Base-by-base conservation (phyloP, 2,888 invertebrate species). In the Leptinotarsa peninsularis region DNA sequence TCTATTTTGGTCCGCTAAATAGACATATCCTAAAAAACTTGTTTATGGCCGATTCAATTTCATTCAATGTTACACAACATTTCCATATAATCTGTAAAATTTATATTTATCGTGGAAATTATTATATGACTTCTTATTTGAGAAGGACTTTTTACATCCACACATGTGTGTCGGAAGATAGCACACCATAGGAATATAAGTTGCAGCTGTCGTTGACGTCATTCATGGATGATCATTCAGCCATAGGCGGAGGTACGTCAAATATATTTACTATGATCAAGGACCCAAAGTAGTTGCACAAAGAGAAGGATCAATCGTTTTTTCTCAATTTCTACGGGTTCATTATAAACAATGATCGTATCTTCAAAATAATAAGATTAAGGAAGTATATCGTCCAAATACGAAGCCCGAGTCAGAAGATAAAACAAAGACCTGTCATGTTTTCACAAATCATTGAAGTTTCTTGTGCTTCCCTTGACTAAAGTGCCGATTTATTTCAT, bases 191-290 rank as follows among this genome's bases (percentile, higher is more conserved):
- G 74, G 74, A 77, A 77, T 73, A 72, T 66, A 66, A 52, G 66
- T 71, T 73, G 78, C 79, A 79, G 77, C 80, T 80, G 79, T 75
- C 75, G 66, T 73, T 80, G 80, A 80, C 80, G 79, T 80, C 80
- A 80, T 73, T 66, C 49, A 58, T 72, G 74, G 60, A 63, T 18
- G 66, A 71, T 68, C 66, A 71, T 49, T 70, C 66, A 27, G 5
- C 63, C 75, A 75, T 43, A 56, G 71, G 72, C 69, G 69, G 49
- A 69, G 66, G 69, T 56, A 49, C 23, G 23, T 18, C 58, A 27
- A 49, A 52, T 67, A 18, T 50, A n/a, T n/a, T 66, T 21, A 23
- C 15, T 52, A 52, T 2, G 4, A 17, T 52, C n/a, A 52, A 52
- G 5, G 33, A 33, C 33, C 33, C 33, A 33, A 33, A 7, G n/a